phyloP scores from a whole-genome alignment of 1,140 invertebrate genomes.

The Antheraea pernyi region DNA sequence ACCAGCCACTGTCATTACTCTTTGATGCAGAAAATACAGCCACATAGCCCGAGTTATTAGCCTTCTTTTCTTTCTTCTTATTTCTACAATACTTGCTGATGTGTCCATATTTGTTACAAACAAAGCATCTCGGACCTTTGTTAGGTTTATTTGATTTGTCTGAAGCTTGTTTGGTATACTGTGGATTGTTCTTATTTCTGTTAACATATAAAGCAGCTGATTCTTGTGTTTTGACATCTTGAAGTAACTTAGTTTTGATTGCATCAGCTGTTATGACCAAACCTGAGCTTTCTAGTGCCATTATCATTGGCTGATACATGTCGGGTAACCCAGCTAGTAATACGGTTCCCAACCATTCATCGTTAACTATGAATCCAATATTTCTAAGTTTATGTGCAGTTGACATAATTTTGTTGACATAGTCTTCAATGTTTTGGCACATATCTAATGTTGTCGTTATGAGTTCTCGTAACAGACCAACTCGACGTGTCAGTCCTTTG shows the following conservation, averaged over 20 bases:
- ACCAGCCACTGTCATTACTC: not conserved
- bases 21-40: not conserved
- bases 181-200: not conserved
- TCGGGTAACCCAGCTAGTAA: constrained; percentile 53
- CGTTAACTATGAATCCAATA: constrained; percentile 25
- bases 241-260: not conserved
- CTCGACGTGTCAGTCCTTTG: constrained; percentile 36
- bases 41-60: no score
- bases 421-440: no score
- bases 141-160: constrained; percentile 16
- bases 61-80: constrained; percentile 15
- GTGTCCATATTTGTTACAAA: constrained; percentile 32
- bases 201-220: constrained; percentile 27
- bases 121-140: constrained; percentile 26
- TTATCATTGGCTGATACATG: constrained; percentile 50
- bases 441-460: constrained; percentile 31
- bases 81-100: constrained; percentile 28
- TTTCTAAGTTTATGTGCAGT: constrained; percentile 7
- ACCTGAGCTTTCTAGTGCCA: constrained; percentile 5
- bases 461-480: constrained; percentile 37
- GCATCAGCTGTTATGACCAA: not conserved
- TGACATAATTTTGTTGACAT: constrained; percentile 5
- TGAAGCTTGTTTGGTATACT: constrained; percentile 27
- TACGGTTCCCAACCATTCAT: constrained; percentile 47
- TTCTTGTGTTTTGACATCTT: constrained; percentile 32